Evolutionary conservation across 2,797 vertebrate species (phyloP), one percentile per base, ranked within the genome.

Genomic region (Tauraco hartlaubi): DNA sequence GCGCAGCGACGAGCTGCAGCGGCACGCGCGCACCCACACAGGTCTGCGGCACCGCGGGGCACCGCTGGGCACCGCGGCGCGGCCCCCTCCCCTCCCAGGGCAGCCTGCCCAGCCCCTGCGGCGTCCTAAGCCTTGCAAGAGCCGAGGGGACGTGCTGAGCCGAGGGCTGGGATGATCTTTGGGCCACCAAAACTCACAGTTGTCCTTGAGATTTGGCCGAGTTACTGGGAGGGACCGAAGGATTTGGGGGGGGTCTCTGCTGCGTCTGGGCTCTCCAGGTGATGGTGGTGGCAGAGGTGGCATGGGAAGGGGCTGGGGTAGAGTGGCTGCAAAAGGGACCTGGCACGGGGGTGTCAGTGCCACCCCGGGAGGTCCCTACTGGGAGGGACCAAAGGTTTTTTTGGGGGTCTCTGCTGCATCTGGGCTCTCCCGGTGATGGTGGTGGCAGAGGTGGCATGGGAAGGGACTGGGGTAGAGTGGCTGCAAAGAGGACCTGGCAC

Each of bases 21-120:
- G 99, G 48, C 99, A 99, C 18, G 99, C 99, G 15, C 98, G 99
- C 94, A 99, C 99, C 0, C 99, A 99, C 98, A 99, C 99, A 98
- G 99, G 99, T 99, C 85, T 43, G 98, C 72, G 8, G 79, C 66
- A 59, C 9, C 29, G 6, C 12, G 4, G 48, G 28, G 8, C 41
- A 35, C 15, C 3, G 59, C 25, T 77, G 13, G 2, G 46, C 17
- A 5, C 28, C 22, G 10, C 2, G 7, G 21, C 8, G 4, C 13
- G 7, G 15, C 12, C 21, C 55, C 43, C 21, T 26, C 2, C 71
- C 25, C 41, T 39, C 43, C 35, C 41, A 3, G 58, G 41, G 28
- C 23, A 23, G n/a, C 22, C 46, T 52, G 5, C 33, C 26, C 20
- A 7, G 19, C 49, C 35, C 3, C 1, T 9, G 25, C 4, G 1